Evolutionary conservation across 2,888 invertebrate species (phyloP).

Genomic region (Temnothorax ravouxi): DNA sequence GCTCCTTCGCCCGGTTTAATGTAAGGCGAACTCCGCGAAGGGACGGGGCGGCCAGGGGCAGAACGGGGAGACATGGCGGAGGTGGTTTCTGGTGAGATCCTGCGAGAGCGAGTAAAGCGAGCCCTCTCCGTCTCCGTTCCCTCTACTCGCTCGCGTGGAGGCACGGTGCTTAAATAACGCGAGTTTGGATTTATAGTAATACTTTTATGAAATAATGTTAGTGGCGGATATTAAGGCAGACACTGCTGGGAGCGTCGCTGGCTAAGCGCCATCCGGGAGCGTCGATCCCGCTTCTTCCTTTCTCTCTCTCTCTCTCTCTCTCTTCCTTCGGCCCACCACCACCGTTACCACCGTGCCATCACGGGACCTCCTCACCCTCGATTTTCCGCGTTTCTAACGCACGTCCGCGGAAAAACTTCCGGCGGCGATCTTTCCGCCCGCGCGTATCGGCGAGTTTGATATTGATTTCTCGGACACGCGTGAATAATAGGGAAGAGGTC

Average conservation of each 20-base stretch:
- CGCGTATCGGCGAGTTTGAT: constrained; percentile 51
- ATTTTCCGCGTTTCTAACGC: constrained; percentile 47
- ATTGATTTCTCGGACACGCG: constrained; percentile 51
- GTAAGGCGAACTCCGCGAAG: constrained; percentile 72
- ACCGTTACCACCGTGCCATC: not conserved
- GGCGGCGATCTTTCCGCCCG: constrained; percentile 49
- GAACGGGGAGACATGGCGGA: constrained; percentile 25
- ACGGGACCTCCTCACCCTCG: constrained; percentile 36
- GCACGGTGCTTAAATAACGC: constrained; percentile 85
- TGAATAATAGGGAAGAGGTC: constrained; percentile 19
- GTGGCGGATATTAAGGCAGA: constrained; percentile 86
- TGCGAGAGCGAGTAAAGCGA: constrained; percentile 46
- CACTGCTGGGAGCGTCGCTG: constrained; percentile 80
- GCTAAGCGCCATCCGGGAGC: constrained; percentile 74
- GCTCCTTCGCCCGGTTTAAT: constrained; percentile 75
- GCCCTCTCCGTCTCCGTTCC: not conserved
- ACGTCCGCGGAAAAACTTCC: constrained; percentile 54
- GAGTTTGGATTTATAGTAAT: constrained; percentile 86
- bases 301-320: not conserved
- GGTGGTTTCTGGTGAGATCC: constrained; percentile 39
- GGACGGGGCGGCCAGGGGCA: constrained; percentile 39
- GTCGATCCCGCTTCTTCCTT: not conserved
- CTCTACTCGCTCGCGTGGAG: constrained; percentile 63
- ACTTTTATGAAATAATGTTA: constrained; percentile 87
- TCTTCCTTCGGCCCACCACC: constrained; percentile 6